Evolutionary conservation across 2,888 invertebrate species (phyloP), one percentile per base, ranked within the genome.

Genomic region (Cephus pygmeus): DNA sequence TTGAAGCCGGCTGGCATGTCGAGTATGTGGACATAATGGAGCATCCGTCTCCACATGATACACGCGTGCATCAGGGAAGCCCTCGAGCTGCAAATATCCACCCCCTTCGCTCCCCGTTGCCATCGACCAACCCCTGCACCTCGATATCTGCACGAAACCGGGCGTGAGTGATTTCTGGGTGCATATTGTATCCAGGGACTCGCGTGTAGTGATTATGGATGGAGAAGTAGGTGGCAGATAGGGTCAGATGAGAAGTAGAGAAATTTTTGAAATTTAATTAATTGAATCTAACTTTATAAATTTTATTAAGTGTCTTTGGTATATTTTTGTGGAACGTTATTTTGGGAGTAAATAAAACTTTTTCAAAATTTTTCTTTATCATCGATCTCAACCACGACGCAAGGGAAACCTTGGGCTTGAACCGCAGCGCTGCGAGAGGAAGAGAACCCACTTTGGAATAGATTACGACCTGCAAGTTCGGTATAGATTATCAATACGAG

Each of bases 1-100:
- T 90, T 89, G 89, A 89, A 88, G 84, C 88, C 84, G 84, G 83
- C 81, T 84, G 90, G 90, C 88, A 91, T 88, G 88, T 88, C 87
- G 90, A 89, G 90, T 88, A 91, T 90, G 89, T 88, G 87, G 87
- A 89, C 88, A 90, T 91, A 90, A 91, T 91, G 87, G 90, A 90
- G 90, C 89, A 90, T 89, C 89, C 89, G 87, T 88, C 88, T 88
- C 87, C 87, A 85, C 83, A 87, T 88, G 90, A 90, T 90, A 88
- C 89, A 88, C 88, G 85, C 75, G 31, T 69, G 36, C 71, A 71
- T 31, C 71, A 34, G 71, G 56, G 56, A 56, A 56, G 71, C 71
- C 71, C 71, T 71, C 71, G 33, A 71, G 71, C 31, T 34, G 71
- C 56, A 56, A 56, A 56, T 56, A 56, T 56, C 56, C 15, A 15